Conservation (phyloP, 2,888 invertebrate genomes). For the Caenorhabditis auriculariae region DNA sequence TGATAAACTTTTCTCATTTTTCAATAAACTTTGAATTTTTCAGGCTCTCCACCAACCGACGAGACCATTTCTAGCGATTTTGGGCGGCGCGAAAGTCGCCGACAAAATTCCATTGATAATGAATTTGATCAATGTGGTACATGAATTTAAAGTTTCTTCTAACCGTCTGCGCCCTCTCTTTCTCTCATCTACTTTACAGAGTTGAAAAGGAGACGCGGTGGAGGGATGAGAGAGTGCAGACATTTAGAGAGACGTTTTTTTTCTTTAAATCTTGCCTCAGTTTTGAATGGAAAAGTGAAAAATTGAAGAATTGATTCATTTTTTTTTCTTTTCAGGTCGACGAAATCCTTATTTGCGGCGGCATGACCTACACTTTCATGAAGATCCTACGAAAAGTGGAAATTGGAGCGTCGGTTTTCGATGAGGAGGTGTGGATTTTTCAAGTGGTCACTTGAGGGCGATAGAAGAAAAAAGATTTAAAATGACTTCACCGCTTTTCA, state of each 20-base stretch:
- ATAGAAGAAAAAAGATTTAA: too few relatives aligned
- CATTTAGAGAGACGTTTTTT: too few relatives aligned
- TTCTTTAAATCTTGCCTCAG: too few relatives aligned
- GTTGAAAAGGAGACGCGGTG: neutral
- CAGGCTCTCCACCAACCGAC: constrained; percentile 88
- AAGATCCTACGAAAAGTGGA: constrained; percentile 87
- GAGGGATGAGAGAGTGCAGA: too few relatives aligned
- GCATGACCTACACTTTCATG: constrained; percentile 98
- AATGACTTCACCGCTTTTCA: too few relatives aligned
- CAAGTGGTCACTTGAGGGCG: too few relatives aligned
- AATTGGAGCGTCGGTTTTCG: constrained; percentile 92
- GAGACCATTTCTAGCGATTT: constrained; percentile 92
- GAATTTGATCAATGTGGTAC: constrained; percentile 88
- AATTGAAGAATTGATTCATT: too few relatives aligned
- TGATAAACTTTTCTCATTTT: too few relatives aligned
- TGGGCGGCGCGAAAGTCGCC: constrained; percentile 97
- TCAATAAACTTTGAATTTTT: neutral
- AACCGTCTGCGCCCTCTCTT: too few relatives aligned
- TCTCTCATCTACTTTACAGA: constrained; percentile 71
- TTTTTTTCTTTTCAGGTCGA: too few relatives aligned
- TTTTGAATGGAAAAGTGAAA: too few relatives aligned
- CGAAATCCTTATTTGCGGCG: constrained; percentile 98
- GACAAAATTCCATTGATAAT: constrained; percentile 97
- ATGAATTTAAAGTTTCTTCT: too few relatives aligned
- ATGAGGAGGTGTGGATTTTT: constrained; percentile 72